Evolutionary conservation across 2,888 invertebrate species (phyloP).

Genomic region (Crossocerus cetratus): DNA sequence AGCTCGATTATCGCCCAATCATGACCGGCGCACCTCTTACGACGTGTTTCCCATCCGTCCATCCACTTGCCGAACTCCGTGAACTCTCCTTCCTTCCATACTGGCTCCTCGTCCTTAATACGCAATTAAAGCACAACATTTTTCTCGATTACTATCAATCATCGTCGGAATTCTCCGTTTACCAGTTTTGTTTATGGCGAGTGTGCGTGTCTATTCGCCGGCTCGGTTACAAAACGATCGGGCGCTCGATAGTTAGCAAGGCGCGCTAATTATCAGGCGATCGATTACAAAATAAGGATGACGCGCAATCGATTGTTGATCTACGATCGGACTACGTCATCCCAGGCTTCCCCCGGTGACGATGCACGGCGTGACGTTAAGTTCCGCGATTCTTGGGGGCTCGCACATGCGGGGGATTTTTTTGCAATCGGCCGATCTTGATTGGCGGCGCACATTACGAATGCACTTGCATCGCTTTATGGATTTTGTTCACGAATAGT

Average conservation of each 20-base stretch:
- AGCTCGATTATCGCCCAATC: slow-evolving; percentile 82
- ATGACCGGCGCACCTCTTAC: slow-evolving; percentile 81
- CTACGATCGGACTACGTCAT: not conserved
- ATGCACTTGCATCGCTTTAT: too few relatives aligned
- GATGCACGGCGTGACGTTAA: not conserved
- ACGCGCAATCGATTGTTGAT: not conserved
- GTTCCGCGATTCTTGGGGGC: too few relatives aligned
- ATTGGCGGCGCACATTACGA: not conserved
- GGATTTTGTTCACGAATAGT: too few relatives aligned
- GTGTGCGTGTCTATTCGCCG: too few relatives aligned
- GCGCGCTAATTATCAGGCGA: not conserved
- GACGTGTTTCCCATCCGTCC: slow-evolving; percentile 84
- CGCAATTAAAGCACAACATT: not conserved
- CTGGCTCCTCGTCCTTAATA: slow-evolving; percentile 77
- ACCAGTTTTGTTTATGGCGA: too few relatives aligned
- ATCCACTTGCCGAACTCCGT: slow-evolving; percentile 84
- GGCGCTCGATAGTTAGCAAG: too few relatives aligned
- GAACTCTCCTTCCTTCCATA: slow-evolving; percentile 80
- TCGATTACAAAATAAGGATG: not conserved
- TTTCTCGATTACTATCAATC: too few relatives aligned
- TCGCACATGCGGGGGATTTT: too few relatives aligned
- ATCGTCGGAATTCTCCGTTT: too few relatives aligned
- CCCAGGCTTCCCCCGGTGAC: not conserved
- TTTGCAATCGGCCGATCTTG: not conserved
- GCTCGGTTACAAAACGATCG: too few relatives aligned